Conservation (phyloP, 2,888 invertebrate genomes). For the Hydropsyche betteni region DNA sequence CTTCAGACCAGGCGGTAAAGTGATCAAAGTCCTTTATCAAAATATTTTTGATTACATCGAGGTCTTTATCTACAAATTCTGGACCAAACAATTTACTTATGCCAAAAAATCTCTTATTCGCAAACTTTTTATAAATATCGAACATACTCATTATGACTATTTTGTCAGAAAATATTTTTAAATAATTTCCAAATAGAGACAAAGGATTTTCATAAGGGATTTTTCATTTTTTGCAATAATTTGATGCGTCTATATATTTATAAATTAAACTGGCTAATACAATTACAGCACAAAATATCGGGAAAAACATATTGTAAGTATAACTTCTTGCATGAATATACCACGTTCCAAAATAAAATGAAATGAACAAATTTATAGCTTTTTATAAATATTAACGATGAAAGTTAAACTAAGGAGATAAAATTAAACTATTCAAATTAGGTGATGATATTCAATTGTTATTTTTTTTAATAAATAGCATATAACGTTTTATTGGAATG, state of each 20-base stretch:
- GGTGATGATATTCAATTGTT: too few relatives aligned
- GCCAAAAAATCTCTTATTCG: neutral
- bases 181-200: conserved; percentile 4
- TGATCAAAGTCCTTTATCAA: conserved; percentile 11
- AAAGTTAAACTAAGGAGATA: too few relatives aligned
- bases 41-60: conserved; percentile 13
- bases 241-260: neutral
- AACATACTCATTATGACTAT: neutral
- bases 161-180: neutral
- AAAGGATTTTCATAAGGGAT: neutral
- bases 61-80: conserved; percentile 4
- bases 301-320: too few relatives aligned
- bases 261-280: too few relatives aligned
- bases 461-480: too few relatives aligned
- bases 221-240: conserved; percentile 32
- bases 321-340: too few relatives aligned
- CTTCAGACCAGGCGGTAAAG: neutral
- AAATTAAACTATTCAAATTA: too few relatives aligned
- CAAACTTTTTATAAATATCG: neutral
- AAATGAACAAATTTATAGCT: too few relatives aligned
- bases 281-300: too few relatives aligned
- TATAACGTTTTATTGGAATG: too few relatives aligned
- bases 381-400: too few relatives aligned
- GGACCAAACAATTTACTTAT: neutral
- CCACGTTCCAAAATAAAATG: too few relatives aligned